Percentiles rank a stretch among this genome's conserved stretches.
phyloP scores from a whole-genome alignment of 2,888 invertebrate genomes.

The Leptinotarsa tumamoca region DNA sequence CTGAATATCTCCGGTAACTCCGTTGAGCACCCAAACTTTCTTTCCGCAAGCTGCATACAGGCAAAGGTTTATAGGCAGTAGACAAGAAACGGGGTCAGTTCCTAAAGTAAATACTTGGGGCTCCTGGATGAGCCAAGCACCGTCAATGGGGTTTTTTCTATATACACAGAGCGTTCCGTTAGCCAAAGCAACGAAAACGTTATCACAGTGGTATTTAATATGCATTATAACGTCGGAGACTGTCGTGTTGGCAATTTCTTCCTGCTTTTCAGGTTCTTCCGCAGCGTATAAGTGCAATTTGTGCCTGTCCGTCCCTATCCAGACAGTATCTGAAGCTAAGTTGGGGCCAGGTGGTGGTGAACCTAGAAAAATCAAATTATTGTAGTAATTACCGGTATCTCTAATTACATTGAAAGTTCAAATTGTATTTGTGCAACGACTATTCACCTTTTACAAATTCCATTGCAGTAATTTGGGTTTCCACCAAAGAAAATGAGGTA shows the following conservation, averaged over 20 bases:
- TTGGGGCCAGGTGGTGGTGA: constrained; percentile 61
- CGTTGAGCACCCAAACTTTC: constrained; percentile 86
- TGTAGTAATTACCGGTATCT: background rate
- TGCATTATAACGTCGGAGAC: constrained; percentile 80
- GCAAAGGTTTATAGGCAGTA: constrained; percentile 85
- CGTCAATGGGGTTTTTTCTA: constrained; percentile 75
- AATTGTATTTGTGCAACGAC: background rate
- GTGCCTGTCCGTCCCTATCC: constrained; percentile 91
- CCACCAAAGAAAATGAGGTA: constrained; percentile 82
- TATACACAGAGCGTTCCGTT: constrained; percentile 84
- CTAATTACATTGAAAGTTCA: no score
- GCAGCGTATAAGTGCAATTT: constrained; percentile 86
- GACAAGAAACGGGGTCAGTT: constrained; percentile 79
- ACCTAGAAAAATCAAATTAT: constrained; percentile 28
- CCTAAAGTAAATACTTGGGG: constrained; percentile 72
- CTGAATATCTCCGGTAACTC: constrained; percentile 81
- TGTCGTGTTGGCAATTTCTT: constrained; percentile 77
- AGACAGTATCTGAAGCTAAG: constrained; percentile 78
- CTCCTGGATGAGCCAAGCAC: constrained; percentile 80
- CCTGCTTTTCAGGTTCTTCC: constrained; percentile 87
- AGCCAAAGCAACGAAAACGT: constrained; percentile 87
- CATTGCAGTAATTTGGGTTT: constrained; percentile 84
- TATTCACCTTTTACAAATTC: constrained; percentile 81
- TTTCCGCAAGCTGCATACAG: constrained; percentile 89
- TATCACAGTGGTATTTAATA: constrained; percentile 86